Evolutionary conservation across 2,113 vertebrate genomes (phyloP), one percentile per base, ranked within the genome.

Genomic region (Psittacula cyanocephala): DNA sequence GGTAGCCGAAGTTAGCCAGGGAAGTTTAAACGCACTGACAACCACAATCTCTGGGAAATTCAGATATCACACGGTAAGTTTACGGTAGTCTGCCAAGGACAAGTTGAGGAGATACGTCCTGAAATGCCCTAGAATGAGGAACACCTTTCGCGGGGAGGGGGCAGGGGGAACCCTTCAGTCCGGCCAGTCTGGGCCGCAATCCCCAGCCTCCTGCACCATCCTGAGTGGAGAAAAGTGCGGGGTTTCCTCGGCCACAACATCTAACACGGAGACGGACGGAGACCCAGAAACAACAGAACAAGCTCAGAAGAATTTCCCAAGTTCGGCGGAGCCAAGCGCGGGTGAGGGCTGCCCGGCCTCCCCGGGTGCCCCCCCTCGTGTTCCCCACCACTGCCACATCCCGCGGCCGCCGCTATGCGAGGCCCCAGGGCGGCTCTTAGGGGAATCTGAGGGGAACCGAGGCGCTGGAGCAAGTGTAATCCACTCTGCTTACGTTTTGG

Each of bases 401-500:
- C 69, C 2, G 35, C 35, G 62, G 62, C 79, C 94, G 19, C 79
- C 81, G 39, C 74, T 35, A 78, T 53, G 85, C 8, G 39, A 46
- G 85, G 75, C 81, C 67, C 50, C 74, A 28, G 52, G 59, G 67
- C 28, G 39, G 50, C 85, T 57, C 12, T 20, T 47, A 13, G 50
- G 50, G 78, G 47, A 33, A 17, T 16, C 7, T 16, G 75, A 67
- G 91, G 93, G 69, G n/a, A 57, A 77, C 15, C 75, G 81, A 87
- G 49, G 49, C 49, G 35, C 75, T 41, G 86, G 64, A 85, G 95
- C 91, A 47, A 96, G 91, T 74, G 86, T 96, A 96, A 95, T 94
- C 96, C 96, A 91, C 95, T 94, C 94, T 89, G 86, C 94, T 93
- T 92, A 88, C 94, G 70, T 95, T 88, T 75, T 47, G 55, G 93